These are phyloP conservation scores for Stegophylla sp. DNA, from an alignment of 2,888 invertebrate genomes.

Conservation along the genomic window DNA sequence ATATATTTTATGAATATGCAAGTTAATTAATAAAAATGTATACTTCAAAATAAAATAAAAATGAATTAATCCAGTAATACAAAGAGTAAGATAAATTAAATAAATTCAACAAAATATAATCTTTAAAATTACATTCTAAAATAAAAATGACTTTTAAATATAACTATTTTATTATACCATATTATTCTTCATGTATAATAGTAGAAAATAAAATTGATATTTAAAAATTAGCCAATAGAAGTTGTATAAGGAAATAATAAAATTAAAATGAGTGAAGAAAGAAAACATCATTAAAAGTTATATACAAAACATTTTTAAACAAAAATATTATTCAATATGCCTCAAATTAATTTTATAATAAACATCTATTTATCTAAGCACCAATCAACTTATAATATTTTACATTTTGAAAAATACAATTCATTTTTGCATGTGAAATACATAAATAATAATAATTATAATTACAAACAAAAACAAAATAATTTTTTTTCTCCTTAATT, in stretches of 20 bases:
- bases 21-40: background rate
- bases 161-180: background rate
- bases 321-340: background rate
- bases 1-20: background rate
- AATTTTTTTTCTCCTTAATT: background rate
- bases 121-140: background rate
- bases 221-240: constrained; percentile 10
- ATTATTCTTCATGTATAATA: background rate
- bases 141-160: background rate
- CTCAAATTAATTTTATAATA: background rate
- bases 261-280: background rate
- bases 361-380: constrained; percentile 41
- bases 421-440: too few relatives aligned
- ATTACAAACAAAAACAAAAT: background rate
- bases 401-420: background rate
- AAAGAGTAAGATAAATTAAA: background rate
- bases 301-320: background rate
- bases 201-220: background rate
- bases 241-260: background rate
- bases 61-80: background rate
- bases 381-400: constrained; percentile 32
- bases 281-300: background rate
- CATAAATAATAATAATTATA: too few relatives aligned
- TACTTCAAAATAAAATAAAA: background rate
- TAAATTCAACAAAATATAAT: background rate